Conservation (phyloP, 2,113 vertebrate genomes). For the Chaetura pelagica region DNA sequence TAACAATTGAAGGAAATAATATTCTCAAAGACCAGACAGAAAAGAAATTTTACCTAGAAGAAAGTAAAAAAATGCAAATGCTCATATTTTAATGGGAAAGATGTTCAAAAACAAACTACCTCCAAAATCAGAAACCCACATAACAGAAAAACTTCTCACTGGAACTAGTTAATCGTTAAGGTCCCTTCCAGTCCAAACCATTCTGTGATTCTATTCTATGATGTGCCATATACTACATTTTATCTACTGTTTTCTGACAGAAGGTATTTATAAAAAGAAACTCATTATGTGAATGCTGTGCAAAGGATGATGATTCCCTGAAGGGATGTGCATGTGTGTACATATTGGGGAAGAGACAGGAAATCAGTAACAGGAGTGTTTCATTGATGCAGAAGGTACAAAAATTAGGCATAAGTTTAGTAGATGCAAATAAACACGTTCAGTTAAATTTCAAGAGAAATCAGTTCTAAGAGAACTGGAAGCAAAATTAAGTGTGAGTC, state of each 20-base stretch:
- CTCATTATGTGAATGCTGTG: background rate
- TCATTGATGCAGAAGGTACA: background rate
- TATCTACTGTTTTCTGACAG: background rate
- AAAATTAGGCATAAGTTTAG: background rate
- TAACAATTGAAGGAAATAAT: fast-evolving
- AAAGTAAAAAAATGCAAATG: background rate
- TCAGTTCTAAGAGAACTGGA: background rate
- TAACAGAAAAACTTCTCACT: background rate
- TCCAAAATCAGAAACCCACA: background rate
- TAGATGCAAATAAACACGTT: background rate
- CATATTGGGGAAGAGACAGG: fast-evolving
- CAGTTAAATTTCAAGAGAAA: background rate
- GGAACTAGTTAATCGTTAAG: background rate
- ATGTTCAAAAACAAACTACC: background rate
- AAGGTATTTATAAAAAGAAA: background rate
- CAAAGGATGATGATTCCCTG: background rate
- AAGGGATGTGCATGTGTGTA: background rate
- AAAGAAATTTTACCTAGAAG: background rate
- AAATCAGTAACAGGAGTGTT: background rate
- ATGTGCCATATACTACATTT: background rate
- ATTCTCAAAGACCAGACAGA: background rate
- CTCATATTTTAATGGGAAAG: fast-evolving
- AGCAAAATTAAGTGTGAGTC: background rate
- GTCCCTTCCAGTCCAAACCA: background rate
- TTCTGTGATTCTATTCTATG: background rate